Evolutionary conservation across 2,888 invertebrate species (phyloP), one percentile per base, ranked within the genome.

Genomic region (Agelastica alni): DNA sequence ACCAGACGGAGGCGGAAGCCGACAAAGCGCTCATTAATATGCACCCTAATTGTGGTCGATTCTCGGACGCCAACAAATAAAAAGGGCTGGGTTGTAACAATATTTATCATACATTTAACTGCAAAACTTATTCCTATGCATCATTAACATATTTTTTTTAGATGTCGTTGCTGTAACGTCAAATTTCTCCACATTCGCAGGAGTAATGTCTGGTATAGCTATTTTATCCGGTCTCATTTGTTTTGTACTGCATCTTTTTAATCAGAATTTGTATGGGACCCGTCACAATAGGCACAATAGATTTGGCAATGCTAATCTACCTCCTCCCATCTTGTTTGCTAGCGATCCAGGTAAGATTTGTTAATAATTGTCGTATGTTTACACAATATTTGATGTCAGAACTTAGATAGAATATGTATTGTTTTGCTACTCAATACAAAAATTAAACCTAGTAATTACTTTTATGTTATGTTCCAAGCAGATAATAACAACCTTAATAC

Each of bases 181-280:
- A 65, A 91, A 93, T 80, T 81, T 93, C 78, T 89, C 92, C 73
- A 92, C 93, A 67, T 82, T 93, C 70, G 83, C 93, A 71, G 91
- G 91, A 64, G 91, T 93, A 62, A 85, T 89, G 71, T 87, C 91
- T 64, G 93, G 93, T 61, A 88, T 93, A 74, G 89, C 91, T 67
- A 85, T 93, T 71, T 82, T 93, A 70, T 91, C 89, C 28, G 93
- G 89, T 43, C 83, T 93, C 66, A 88, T 93, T 70, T 93, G 93
- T 79, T 89, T 93, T 83, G 93, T 93, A 67, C 80, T 93, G 70
- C 91, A 90, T 75, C 82, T 93, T 67, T 93, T 93, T 79, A 88
- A 88, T 65, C 80, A 83, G 70, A 82, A 82, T 61, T 75, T 83
- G 54, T 83, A 82, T 69, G 77, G 80, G 58, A 62, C 66, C 18